phyloP scores from a whole-genome alignment of 2,888 invertebrate species.

The Netelia virgata region DNA sequence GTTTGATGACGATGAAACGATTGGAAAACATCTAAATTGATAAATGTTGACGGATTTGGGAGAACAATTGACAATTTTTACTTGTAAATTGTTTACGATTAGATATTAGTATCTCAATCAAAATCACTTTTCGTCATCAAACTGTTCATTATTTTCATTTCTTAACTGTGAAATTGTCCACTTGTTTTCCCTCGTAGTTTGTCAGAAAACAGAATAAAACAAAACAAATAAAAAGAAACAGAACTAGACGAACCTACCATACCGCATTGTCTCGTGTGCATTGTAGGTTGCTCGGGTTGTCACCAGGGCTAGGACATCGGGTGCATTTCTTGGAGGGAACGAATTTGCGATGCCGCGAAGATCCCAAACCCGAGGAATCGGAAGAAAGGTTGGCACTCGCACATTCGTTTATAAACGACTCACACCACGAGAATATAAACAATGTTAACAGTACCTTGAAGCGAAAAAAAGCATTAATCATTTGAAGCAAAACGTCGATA shows the following conservation, averaged over 20 bases:
- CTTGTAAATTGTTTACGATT: not conserved
- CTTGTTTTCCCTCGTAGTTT: slow-evolving; percentile 36
- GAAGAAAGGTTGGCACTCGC: slow-evolving; percentile 81
- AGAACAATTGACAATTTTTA: not conserved
- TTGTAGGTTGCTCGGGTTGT: slow-evolving; percentile 84
- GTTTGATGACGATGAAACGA: slow-evolving; percentile 7
- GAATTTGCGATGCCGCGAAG: slow-evolving; percentile 84
- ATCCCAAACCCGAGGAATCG: slow-evolving; percentile 78
- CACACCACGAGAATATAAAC: no score
- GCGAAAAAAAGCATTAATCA: no score
- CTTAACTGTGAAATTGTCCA: not conserved
- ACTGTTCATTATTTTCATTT: not conserved
- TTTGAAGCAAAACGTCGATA: no score
- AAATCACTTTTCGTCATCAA: slow-evolving; percentile 27
- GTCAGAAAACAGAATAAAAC: slow-evolving; percentile 28
- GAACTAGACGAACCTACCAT: slow-evolving; percentile 65
- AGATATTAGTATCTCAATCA: not conserved
- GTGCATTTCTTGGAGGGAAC: slow-evolving; percentile 84
- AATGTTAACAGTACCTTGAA: no score
- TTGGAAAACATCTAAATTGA: not conserved
- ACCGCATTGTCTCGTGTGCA: slow-evolving; percentile 80
- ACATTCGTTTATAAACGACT: slow-evolving; percentile 24
- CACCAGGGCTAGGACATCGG: slow-evolving; percentile 83
- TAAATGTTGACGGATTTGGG: not conserved
- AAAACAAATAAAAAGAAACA: slow-evolving; percentile 26